Evolutionary conservation across 2,113 vertebrate species (phyloP), one percentile per base, ranked within the genome.

Genomic region (Hippoglossus stenolepis): DNA sequence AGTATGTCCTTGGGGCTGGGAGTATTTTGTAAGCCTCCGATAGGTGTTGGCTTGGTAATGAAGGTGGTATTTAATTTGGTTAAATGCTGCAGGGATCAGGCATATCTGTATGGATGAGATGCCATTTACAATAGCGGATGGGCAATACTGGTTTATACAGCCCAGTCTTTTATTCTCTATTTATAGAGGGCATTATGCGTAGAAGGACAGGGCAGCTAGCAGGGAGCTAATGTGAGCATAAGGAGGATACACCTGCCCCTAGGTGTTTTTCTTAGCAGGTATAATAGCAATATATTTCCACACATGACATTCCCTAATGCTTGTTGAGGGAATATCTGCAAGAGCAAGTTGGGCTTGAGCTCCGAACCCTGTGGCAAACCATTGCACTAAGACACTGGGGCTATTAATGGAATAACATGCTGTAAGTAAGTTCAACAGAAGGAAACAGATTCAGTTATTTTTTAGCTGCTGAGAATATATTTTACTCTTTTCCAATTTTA

Each of bases 51-150:
- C 85, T 87, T 83, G 67, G 85, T 92, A 91, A 92, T 91, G 85
- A 92, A 84, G 91, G 82, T 75, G 71, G 87, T 85, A 85, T 93
- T 94, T 92, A 89, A 91, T 94, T 94, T 93, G 83, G 81, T 89
- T 92, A 91, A 93, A 92, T 90, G 86, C 90, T 90, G 89, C 80
- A 83, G 88, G 89, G 89, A 90, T 81, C 72, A 68, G 59, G 65
- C 75, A 54, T 89, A 83, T 87, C 64, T 91, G 82, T 89, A 85
- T 91, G 84, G 85, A 88, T 81, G 69, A 76, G 83, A 88, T 89
- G 57, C 60, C 69, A 79, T 88, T 58, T 87, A 68, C 84, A 83
- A 66, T 75, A 40, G 77, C 10, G 67, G 78, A 90, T 70, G 70
- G 70, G 70, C 86, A 80, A 73, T 70, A 75, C 35, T 77, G 65